A percentile compares a stretch with the other conserved stretches of the same genome.
Conservation (phyloP, 2,113 vertebrate genomes). For the Hippoglossus stenolepis region DNA sequence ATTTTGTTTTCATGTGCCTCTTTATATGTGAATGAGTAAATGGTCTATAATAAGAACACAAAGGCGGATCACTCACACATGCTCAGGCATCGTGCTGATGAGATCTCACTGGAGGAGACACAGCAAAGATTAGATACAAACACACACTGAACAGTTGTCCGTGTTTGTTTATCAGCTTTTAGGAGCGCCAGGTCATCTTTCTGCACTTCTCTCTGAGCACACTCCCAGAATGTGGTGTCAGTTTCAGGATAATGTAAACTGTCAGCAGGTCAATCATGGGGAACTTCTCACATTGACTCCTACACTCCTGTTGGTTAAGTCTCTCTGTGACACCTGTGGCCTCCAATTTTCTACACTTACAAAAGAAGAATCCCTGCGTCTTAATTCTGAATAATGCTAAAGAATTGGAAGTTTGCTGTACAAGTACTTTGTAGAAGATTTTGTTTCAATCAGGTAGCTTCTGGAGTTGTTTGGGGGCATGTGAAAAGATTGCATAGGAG, state of each 20-base stretch:
- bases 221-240: not conserved
- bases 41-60: constrained; percentile 50
- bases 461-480: too few relatives aligned
- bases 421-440: too few relatives aligned
- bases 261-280: not conserved
- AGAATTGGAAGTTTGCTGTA: too few relatives aligned
- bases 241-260: not conserved
- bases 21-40: constrained; percentile 14
- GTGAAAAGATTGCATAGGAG: too few relatives aligned
- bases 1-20: constrained; percentile 2
- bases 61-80: constrained; percentile 73
- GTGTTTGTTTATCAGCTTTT: constrained; percentile 31
- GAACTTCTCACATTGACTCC: not conserved
- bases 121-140: constrained; percentile 49
- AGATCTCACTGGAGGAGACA: constrained; percentile 62
- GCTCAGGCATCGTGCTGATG: constrained; percentile 80
- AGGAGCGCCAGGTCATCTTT: constrained; percentile 28
- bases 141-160: constrained; percentile 35
- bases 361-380: too few relatives aligned
- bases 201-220: not conserved
- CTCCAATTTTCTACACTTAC: not conserved
- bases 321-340: not conserved
- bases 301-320: not conserved
- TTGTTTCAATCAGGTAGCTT: too few relatives aligned
- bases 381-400: too few relatives aligned